A percentile compares a stretch with the other conserved stretches of the same genome.
phyloP scores from a whole-genome alignment of 2,797 vertebrate genomes.

The Ctenochaetus hawaiiensis region DNA sequence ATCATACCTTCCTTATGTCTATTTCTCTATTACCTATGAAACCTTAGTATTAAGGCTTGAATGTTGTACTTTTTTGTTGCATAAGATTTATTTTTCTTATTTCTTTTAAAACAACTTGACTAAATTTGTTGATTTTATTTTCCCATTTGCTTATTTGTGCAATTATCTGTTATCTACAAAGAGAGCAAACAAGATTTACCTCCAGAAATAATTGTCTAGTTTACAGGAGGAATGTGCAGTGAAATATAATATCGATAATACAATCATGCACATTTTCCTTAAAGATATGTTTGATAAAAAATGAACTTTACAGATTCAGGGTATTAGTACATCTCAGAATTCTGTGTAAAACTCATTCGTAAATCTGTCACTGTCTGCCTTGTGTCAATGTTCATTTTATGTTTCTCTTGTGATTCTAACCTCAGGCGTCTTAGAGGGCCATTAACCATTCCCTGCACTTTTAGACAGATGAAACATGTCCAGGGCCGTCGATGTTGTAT shows the following conservation, averaged over 20 bases:
- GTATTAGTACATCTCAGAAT: neutral
- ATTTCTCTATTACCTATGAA: neutral
- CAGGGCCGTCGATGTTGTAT: slow-evolving; percentile 55
- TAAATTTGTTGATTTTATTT: neutral
- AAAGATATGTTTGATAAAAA: too few species aligned
- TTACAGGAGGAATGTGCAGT: too few species aligned
- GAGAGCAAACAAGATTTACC: neutral
- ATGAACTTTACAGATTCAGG: too few species aligned
- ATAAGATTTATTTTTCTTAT: neutral
- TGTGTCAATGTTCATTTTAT: slow-evolving; percentile 60
- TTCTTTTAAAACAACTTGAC: neutral
- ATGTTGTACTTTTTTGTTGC: neutral
- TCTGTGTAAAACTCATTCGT: neutral
- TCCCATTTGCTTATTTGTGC: neutral
- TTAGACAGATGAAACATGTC: slow-evolving; percentile 71
- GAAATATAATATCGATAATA: too few species aligned
- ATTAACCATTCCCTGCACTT: slow-evolving; percentile 62
- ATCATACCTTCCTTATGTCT: neutral
- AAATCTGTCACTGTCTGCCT: slow-evolving; percentile 33
- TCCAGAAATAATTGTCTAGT: too few species aligned
- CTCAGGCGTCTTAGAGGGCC: slow-evolving; percentile 57
- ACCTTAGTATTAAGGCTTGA: neutral
- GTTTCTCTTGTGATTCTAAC: slow-evolving; percentile 44
- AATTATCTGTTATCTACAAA: neutral
- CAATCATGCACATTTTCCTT: too few species aligned